Conservation (phyloP, 2,113 vertebrate genomes). For the Sclerurus mexicanus region DNA sequence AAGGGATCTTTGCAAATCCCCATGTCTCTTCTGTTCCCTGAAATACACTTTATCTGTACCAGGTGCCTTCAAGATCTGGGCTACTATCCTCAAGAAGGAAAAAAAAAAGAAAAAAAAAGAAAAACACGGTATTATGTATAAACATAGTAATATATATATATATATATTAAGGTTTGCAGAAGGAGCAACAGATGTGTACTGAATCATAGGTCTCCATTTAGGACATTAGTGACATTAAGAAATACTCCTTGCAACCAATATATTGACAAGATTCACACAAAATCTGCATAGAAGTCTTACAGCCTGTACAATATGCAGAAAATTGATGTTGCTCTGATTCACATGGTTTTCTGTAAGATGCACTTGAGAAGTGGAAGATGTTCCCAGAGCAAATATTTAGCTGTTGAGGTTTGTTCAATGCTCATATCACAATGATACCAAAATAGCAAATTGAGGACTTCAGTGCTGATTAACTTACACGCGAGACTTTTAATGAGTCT, state of each 20-base stretch:
- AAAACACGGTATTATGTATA: background rate
- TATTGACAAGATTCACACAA: background rate
- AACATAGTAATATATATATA: fast-evolving
- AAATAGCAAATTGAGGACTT: background rate
- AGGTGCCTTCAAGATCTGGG: background rate
- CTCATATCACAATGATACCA: background rate
- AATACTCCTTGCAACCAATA: background rate
- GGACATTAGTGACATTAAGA: background rate
- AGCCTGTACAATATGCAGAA: background rate
- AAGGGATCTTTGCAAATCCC: background rate
- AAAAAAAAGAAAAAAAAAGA: background rate
- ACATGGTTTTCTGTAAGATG: background rate
- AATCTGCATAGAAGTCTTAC: background rate
- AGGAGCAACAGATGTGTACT: background rate
- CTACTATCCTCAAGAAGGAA: background rate
- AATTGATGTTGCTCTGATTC: background rate
- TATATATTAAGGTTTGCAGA: background rate
- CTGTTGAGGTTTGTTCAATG: background rate
- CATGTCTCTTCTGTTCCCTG: background rate
- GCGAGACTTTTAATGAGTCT: background rate
- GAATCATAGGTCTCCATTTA: background rate
- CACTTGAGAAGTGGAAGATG: background rate
- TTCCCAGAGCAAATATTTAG: background rate
- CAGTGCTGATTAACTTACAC: background rate
- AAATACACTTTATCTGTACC: background rate